These are phyloP conservation scores for Eulemur mongoz DNA, from an alignment of 2,797 vertebrate species.

Conservation along the genomic window DNA sequence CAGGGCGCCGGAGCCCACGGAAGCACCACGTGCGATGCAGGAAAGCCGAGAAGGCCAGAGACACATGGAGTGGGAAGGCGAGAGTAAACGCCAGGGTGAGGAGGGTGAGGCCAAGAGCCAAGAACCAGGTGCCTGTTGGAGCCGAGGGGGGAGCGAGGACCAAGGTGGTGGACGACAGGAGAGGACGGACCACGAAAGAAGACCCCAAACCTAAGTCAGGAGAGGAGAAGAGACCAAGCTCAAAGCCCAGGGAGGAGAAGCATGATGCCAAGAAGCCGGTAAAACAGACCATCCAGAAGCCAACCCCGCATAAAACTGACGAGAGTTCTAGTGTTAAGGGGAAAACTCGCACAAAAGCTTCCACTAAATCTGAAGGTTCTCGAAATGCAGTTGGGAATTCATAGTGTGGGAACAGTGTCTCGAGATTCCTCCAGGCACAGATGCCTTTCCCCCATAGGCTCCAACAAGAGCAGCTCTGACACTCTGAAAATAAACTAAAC, in stretches of 20 bases:
- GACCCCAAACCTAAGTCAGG: not conserved
- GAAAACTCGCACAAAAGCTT: not conserved
- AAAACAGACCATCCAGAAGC: not conserved
- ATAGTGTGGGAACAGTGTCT: not conserved
- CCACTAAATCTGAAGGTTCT: not conserved
- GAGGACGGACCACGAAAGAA: not conserved
- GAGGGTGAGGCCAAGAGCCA: not conserved
- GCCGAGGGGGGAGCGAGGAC: not conserved
- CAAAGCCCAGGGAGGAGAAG: not conserved
- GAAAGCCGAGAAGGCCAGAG: not conserved
- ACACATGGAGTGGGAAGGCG: not conserved
- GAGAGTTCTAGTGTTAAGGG: not conserved
- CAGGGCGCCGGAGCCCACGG: not conserved
- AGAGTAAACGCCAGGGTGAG: fast-evolving
- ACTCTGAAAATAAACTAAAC: constrained; percentile 12
- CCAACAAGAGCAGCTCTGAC: not conserved
- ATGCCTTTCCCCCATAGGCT: not conserved
- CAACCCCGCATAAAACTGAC: not conserved
- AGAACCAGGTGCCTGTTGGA: not conserved
- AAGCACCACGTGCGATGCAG: not conserved
- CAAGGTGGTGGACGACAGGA: not conserved
- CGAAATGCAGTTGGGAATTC: fast-evolving
- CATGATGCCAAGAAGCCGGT: not conserved
- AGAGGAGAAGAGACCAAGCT: not conserved
- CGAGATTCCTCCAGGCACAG: not conserved